Percentiles rank a stretch among this genome's conserved stretches.
phyloP scores from a whole-genome alignment of 2,888 invertebrate genomes.

The Thalpophila matura region DNA sequence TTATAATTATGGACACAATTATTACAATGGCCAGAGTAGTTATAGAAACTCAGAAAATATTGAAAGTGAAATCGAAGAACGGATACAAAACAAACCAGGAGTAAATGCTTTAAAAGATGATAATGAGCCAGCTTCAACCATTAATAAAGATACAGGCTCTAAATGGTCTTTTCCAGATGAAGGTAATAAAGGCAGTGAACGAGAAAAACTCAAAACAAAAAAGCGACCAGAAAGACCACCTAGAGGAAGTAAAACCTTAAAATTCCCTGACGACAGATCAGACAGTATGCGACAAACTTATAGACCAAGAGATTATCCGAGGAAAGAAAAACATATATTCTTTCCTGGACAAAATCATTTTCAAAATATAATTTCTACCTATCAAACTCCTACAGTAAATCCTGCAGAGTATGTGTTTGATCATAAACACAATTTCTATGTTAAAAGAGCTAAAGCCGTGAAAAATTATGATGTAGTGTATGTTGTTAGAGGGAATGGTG shows the following conservation, averaged over 20 bases:
- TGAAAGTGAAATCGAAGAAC: constrained; percentile 72
- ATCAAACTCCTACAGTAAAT: constrained; percentile 53
- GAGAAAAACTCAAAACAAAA: constrained; percentile 24
- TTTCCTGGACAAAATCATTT: constrained; percentile 57
- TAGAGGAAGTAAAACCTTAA: constrained; percentile 62
- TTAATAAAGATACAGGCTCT: constrained; percentile 56
- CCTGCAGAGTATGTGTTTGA: constrained; percentile 68
- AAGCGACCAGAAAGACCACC: constrained; percentile 32
- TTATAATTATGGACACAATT: constrained; percentile 66
- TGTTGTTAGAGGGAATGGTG: constrained; percentile 85
- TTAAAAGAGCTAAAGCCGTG: constrained; percentile 57
- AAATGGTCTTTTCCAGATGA: constrained; percentile 79
- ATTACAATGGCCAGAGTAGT: constrained; percentile 67
- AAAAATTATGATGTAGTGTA: constrained; percentile 78
- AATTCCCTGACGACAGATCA: constrained; percentile 68
- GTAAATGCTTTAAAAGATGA: constrained; percentile 45
- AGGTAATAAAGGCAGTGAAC: constrained; percentile 50
- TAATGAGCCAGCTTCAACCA: constrained; percentile 43
- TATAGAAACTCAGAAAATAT: constrained; percentile 61
- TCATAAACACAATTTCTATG: constrained; percentile 67
- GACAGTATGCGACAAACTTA: constrained; percentile 18
- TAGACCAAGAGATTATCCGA: constrained; percentile 46
- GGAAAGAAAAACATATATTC: constrained; percentile 61
- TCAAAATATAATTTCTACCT: constrained; percentile 28
- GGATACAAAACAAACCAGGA: constrained; percentile 79